A percentile compares a stretch with the other conserved stretches of the same genome.
phyloP scores from a whole-genome alignment of 1,140 invertebrate species.

The Philotrypesis tridentata region DNA sequence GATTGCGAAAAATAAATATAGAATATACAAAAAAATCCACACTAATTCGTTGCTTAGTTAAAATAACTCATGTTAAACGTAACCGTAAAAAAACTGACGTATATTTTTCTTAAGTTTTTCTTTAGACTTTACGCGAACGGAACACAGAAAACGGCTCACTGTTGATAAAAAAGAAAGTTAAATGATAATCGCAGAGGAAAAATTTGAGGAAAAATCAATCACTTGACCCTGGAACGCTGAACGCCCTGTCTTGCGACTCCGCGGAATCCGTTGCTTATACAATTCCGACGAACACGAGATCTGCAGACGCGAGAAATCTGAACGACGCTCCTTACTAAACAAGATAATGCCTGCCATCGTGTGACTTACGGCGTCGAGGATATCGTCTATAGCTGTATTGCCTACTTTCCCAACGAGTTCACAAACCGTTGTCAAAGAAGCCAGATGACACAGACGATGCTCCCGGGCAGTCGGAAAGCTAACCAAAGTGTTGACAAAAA shows the following conservation, averaged over 20 bases:
- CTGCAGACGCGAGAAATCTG: slow-evolving; percentile 35
- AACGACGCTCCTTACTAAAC: slow-evolving; percentile 41
- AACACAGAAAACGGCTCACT: slow-evolving; percentile 60
- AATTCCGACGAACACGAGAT: slow-evolving; percentile 10
- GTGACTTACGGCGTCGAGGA: slow-evolving; percentile 56
- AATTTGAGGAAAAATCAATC: slow-evolving; percentile 57
- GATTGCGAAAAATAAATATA: slow-evolving; percentile 42
- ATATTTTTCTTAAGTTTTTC: slow-evolving; percentile 70
- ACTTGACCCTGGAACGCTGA: slow-evolving; percentile 65
- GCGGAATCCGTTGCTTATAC: slow-evolving; percentile 26
- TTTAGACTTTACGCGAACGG: slow-evolving; percentile 68
- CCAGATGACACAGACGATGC: slow-evolving; percentile 38
- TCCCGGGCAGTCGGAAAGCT: slow-evolving; percentile 64
- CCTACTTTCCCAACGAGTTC: neutral
- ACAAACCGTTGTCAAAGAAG: slow-evolving; percentile 44
- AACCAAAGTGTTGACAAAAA: slow-evolving; percentile 69
- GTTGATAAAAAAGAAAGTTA: slow-evolving; percentile 39
- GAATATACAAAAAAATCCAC: slow-evolving; percentile 33
- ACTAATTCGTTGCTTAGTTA: slow-evolving; percentile 64
- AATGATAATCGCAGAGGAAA: slow-evolving; percentile 8
- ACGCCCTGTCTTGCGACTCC: slow-evolving; percentile 66
- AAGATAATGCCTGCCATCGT: slow-evolving; percentile 57
- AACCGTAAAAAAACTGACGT: slow-evolving; percentile 56
- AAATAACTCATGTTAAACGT: slow-evolving; percentile 52
- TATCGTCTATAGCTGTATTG: neutral